Conservation (phyloP, 2,113 vertebrate genomes). For the Ceuthmochares aereus region DNA sequence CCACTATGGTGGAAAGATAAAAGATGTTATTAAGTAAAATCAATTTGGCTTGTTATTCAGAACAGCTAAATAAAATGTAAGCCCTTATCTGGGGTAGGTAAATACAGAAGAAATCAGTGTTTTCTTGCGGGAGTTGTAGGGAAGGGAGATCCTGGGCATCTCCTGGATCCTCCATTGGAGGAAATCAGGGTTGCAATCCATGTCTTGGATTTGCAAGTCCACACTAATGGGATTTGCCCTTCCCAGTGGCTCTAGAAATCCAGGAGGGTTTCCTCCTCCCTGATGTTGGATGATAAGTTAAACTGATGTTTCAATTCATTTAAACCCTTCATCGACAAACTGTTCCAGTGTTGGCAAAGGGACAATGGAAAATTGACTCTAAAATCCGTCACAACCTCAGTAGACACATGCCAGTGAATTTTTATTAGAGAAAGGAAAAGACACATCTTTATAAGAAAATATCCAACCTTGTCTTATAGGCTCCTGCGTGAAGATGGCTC, state of each 20-base stretch:
- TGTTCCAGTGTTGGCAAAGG: not conserved
- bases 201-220: not conserved
- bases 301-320: not conserved
- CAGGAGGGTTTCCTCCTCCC: not conserved
- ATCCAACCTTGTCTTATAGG: not conserved
- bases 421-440: not conserved
- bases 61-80: not conserved
- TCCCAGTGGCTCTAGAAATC: not conserved
- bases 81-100: not conserved
- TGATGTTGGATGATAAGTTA: not conserved
- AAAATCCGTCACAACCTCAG: not conserved
- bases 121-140: not conserved
- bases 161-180: not conserved
- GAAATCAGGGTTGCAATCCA: not conserved
- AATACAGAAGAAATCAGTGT: not conserved
- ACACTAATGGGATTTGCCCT: not conserved
- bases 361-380: not conserved
- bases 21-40: not conserved
- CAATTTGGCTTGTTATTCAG: not conserved
- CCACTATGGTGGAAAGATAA: not conserved
- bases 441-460: not conserved
- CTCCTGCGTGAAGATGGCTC: not conserved
- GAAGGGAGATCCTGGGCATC: not conserved
- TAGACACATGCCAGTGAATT: accelerated
- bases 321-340: not conserved